Base-by-base conservation (phyloP, 2,113 vertebrate species). In the Pimephales promelas region DNA sequence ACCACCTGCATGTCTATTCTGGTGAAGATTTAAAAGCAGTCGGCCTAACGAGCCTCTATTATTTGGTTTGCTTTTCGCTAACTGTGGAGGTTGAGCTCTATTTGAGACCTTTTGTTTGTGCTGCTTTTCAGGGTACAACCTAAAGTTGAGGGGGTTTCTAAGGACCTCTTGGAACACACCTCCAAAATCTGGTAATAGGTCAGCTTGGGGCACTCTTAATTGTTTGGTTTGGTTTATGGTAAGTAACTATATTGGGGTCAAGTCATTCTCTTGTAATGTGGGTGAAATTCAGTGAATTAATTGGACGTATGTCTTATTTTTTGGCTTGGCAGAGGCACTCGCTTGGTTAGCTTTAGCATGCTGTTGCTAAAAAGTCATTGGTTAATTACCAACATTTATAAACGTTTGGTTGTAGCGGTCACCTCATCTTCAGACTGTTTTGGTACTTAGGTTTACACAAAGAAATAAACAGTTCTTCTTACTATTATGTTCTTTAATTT, bases 1-100 rank as follows among this genome's bases (percentile, higher is more conserved):
- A 80, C 52, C 83, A 80, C 77, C 83, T 84, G 76, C 77, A 59
- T 36, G 40, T 79, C 76, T 73, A 36, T 73, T 59, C 66, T 79
- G 73, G 57, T 40, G 31, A 49, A 80, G 77, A 84, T 73, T 84
- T 72, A 84, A 61, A 62, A 61, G 66, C 76, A 61, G 24, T 49
- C 66, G 10, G 43, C 11, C 79, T 71, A 81, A 70, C 79, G 26
- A 81, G 64, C 45, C 26, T 70, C 79, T 81, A 70, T 81, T 81
- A 68, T 81, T 52, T 24, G 3, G 36, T 4, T 26, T 62, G 40
- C 76, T 57, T 16, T 84, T 54, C 31, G 11, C 77, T 79, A 64
- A 81, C 66, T 74, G 40, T 36, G 64, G 79, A 81, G 79, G 79
- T 70, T 71, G 79, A 70, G 79, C 40, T 72, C 22, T 20, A 66